Base-by-base conservation (phyloP, 2,888 invertebrate genomes). In the Hydropsyche betteni region DNA sequence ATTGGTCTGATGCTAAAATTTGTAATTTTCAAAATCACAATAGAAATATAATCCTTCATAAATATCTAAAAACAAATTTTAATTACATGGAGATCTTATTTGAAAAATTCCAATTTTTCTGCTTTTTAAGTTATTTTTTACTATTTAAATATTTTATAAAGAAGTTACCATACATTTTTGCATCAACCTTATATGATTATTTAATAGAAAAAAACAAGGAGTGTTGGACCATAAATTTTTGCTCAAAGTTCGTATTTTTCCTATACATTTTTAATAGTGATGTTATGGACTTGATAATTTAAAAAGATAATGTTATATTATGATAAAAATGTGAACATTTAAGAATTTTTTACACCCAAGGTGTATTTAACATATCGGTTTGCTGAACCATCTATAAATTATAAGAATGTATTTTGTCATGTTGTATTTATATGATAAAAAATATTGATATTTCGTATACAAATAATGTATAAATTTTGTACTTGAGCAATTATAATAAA, bases 151-250 rank as follows among this genome's bases (percentile, higher is more conserved):
- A n/a, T 24, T 24, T 24, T 24, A 24, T 24, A 24, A 24, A 24
- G 24, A 24, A 24, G 24, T 24, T 24, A 24, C 24, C 2, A 24
- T 24, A 24, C 2, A 24, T 24, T 24, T 24, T 24, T 24, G 24
- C 24, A 24, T 24, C 24, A 24, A 24, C 24, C 24, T 24, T 24
- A 24, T 24, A 24, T 24, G 2, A 24, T 24, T 24, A 24, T 24
- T 2, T 24, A 24, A 24, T 24, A 58, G 36, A 64, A 12, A 36
- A 33, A 33, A 12, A 64, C 34, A 34, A 33, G 34, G 6, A 34
- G 36, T 10, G 64, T 36, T 64, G 34, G 64, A 64, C 64, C 24
- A 24, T 64, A 64, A 64, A 12, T 64, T 61, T 64, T 64, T 64
- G 64, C 64, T 64, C 64, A 64, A 64, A 64, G 64, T 64, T 64